Base-by-base conservation (phyloP, 2,113 vertebrate species). In the Passer domesticus region DNA sequence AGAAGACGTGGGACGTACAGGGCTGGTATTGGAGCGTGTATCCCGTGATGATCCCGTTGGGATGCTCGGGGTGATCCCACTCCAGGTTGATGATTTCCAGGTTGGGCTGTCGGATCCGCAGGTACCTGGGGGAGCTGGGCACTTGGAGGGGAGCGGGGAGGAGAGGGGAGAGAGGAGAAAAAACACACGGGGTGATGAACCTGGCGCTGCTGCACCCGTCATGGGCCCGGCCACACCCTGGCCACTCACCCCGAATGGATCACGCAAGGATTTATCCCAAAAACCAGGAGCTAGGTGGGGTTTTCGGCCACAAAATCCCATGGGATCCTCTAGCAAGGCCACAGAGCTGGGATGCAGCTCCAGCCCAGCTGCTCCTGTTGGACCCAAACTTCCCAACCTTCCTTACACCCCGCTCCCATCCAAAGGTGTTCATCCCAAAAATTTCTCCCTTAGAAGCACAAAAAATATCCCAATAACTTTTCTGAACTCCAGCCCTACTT, bases 51-150 rank as follows among this genome's bases (percentile, higher is more conserved):
- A 99, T 96, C 59, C 99, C 99, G 13, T 99, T 99, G 72, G 99
- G 99, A 90, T 99, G 99, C 33, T 98, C 97, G 15, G 99, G 99
- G 77, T 98, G 99, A 35, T 98, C 98, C 99, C 99, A 99, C 68
- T 99, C 98, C 94, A 99, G 96, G 89, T 98, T 97, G 96, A 99
- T 96, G 39, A 80, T 95, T 68, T 99, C 98, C 91, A 98, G 92
- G 89, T 98, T 98, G 95, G 98, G 98, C 75, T 98, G 98, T 62
- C 97, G 97, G 91, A 99, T 98, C 92, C 98, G 98, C 95, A 99
- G 98, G 91, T 98, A 98, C 88, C 97, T 98, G 9, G 99, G 99
- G 93, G 98, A 95, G 33, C 98, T 99, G 59, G 99, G 99, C 92
- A 99, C 99, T 99, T 97, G 93, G 95, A 94, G 58, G n/a, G 24